phyloP scores from a whole-genome alignment of 2,797 vertebrate species.

The Thaleichthys pacificus region DNA sequence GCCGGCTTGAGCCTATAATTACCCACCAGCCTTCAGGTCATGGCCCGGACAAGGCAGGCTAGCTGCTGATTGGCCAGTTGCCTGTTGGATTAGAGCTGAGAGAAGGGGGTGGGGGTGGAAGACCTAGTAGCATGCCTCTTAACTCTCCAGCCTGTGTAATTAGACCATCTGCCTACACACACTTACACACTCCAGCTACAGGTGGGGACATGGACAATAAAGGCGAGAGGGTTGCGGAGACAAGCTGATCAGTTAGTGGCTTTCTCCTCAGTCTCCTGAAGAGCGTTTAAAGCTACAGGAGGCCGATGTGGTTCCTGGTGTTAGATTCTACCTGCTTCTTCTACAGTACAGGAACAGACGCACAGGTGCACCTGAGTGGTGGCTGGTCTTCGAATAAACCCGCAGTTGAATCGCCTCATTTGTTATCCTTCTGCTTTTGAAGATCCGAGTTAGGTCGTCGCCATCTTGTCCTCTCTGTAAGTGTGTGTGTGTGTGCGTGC shows the following conservation, averaged over 20 bases:
- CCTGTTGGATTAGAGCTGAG: slow-evolving; percentile 77
- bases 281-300: too few relatives aligned
- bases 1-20: slow-evolving; percentile 75
- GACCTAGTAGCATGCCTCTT: slow-evolving; percentile 70
- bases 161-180: slow-evolving; percentile 80
- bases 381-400: too few relatives aligned
- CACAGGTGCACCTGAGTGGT: too few relatives aligned
- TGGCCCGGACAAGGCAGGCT: slow-evolving; percentile 43
- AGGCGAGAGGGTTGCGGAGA: not conserved
- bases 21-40: slow-evolving; percentile 59
- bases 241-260: not conserved
- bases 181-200: slow-evolving; percentile 24
- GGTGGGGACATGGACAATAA: not conserved
- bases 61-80: slow-evolving; percentile 82
- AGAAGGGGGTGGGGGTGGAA: slow-evolving; percentile 54
- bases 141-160: slow-evolving; percentile 81
- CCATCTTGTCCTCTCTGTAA: slow-evolving; percentile 12
- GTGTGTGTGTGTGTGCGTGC: slow-evolving; percentile 15
- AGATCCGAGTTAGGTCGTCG: not conserved
- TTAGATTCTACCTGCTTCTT: too few relatives aligned
- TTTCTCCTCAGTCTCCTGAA: not conserved
- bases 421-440: not conserved
- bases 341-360: too few relatives aligned
- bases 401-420: too few relatives aligned
- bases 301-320: too few relatives aligned